These are phyloP conservation scores for Ceyx margarethae DNA, from an alignment of 2,113 vertebrate genomes.

Conservation along the genomic window DNA sequence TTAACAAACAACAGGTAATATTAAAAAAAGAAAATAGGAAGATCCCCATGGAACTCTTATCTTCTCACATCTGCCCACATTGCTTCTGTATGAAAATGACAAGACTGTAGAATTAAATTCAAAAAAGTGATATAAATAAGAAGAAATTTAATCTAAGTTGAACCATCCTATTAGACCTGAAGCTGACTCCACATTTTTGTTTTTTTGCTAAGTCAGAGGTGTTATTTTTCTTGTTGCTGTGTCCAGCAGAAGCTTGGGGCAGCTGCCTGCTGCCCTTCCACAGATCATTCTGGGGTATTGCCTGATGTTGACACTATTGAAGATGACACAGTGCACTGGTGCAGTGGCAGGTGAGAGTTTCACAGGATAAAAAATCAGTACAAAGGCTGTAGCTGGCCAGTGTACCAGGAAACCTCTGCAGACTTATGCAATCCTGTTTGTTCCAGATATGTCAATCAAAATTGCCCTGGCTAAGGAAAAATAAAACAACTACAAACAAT, in stretches of 20 bases:
- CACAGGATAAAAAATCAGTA: constrained; percentile 18
- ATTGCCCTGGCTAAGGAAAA: neutral
- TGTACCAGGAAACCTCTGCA: constrained; percentile 19
- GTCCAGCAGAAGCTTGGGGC: neutral
- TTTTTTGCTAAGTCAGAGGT: neutral
- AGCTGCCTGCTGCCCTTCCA: neutral
- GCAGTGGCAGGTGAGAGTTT: constrained; percentile 36
- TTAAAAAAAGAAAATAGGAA: neutral
- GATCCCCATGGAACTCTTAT: neutral
- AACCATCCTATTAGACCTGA: neutral
- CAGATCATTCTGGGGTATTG: neutral
- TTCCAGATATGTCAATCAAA: constrained; percentile 2
- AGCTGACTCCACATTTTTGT: neutral
- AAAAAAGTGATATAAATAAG: neutral
- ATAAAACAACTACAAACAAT: constrained; percentile 1
- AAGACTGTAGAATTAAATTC: neutral
- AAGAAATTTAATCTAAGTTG: neutral
- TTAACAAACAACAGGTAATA: neutral
- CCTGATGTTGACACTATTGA: neutral
- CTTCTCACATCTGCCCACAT: neutral
- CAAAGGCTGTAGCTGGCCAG: constrained; percentile 17
- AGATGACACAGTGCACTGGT: neutral
- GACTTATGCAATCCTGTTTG: constrained; percentile 26
- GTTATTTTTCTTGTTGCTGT: neutral
- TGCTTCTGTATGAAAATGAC: neutral